Percentiles rank a stretch among this genome's conserved stretches.
Evolutionary conservation across 2,113 vertebrate species (phyloP).

Genomic region (Tupaia tana): DNA sequence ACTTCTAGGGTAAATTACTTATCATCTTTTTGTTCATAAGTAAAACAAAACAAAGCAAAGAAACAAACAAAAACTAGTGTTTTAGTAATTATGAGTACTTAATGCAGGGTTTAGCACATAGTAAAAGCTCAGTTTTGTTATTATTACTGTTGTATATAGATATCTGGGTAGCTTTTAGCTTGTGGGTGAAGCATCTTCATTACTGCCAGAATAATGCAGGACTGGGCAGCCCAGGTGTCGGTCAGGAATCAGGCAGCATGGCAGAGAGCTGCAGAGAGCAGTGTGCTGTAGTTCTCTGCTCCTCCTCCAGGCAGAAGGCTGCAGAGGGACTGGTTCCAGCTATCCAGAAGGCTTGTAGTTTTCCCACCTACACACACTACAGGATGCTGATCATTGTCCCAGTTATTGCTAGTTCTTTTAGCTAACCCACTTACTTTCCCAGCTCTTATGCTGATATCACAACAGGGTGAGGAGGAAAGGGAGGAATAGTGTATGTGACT

Average conservation of each 20-base stretch:
- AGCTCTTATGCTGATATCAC: background rate
- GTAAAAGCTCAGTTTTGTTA: constrained; percentile 39
- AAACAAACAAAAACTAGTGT: background rate
- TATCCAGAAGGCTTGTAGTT: background rate
- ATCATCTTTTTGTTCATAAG: background rate
- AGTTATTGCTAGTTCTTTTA: background rate
- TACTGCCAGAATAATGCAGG: background rate
- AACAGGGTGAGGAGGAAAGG: background rate
- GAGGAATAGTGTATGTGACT: background rate
- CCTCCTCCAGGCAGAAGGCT: background rate
- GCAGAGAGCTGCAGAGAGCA: background rate
- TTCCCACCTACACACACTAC: background rate
- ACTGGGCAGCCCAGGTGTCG: background rate
- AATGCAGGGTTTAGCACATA: background rate
- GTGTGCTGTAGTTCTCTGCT: background rate
- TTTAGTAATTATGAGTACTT: constrained; percentile 2
- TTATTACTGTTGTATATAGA: constrained; percentile 1
- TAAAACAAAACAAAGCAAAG: background rate
- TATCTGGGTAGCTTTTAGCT: background rate
- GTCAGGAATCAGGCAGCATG: background rate
- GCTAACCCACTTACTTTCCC: constrained; percentile 1
- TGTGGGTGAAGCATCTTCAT: background rate
- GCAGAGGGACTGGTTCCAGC: background rate
- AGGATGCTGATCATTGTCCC: background rate
- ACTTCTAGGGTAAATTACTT: background rate